These are phyloP conservation scores for Lynx canadensis DNA, from an alignment of 2,113 vertebrate genomes.

Conservation along the genomic window DNA sequence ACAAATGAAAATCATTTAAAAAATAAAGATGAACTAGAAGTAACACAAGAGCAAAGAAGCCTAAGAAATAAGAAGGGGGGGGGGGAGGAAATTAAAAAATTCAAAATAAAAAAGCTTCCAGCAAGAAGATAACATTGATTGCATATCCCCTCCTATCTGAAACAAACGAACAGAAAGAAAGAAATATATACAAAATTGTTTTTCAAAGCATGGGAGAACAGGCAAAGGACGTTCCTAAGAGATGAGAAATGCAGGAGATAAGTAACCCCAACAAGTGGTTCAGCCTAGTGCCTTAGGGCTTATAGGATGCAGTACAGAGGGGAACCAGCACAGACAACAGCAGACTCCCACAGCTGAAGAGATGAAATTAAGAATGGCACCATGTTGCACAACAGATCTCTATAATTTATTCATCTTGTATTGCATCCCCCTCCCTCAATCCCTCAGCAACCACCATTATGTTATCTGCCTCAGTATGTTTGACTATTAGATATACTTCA, in stretches of 20 bases:
- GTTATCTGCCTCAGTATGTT: not conserved
- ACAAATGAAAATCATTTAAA: not conserved
- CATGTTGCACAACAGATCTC: not conserved
- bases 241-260: not conserved
- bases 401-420: not conserved
- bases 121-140: not conserved
- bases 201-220: not conserved
- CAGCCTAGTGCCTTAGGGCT: not conserved
- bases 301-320: not conserved
- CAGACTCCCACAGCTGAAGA: not conserved
- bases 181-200: not conserved
- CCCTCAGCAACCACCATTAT: not conserved
- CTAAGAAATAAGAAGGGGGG: not conserved
- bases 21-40: not conserved
- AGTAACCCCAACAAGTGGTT: not conserved
- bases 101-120: not conserved
- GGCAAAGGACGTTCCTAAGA: not conserved
- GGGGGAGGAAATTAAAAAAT: not conserved
- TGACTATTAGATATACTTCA: not conserved
- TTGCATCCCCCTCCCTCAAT: not conserved
- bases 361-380: not conserved
- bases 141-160: not conserved
- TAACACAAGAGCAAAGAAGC: not conserved
- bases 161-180: not conserved
- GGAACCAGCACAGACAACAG: not conserved